These are phyloP conservation scores for Tetrax tetrax DNA, from an alignment of 2,113 vertebrate genomes.

Conservation along the genomic window DNA sequence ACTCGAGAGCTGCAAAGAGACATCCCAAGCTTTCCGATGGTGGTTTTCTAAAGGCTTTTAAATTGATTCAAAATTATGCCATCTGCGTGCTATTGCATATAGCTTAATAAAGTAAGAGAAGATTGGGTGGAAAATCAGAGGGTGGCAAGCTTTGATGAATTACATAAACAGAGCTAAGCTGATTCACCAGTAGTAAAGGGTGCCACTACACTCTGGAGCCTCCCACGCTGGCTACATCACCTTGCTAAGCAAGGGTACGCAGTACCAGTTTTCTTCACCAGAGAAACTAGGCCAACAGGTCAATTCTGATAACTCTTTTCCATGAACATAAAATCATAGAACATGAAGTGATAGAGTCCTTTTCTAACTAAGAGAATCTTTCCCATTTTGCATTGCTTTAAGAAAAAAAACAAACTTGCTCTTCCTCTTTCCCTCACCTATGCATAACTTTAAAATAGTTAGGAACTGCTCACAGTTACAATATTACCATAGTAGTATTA, in stretches of 20 bases:
- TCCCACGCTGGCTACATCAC: neutral
- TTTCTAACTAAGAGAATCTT: neutral
- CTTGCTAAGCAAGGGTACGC: neutral
- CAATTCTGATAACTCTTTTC: neutral
- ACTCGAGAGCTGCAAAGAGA: neutral
- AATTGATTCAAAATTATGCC: neutral
- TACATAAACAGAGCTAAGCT: neutral
- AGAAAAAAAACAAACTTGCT: neutral
- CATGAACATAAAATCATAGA: neutral
- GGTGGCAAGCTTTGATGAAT: neutral
- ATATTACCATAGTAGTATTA: neutral
- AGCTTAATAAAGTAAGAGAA: neutral
- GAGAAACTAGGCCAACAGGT: neutral
- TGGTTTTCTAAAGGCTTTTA: neutral
- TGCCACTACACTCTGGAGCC: neutral
- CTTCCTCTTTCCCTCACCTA: neutral
- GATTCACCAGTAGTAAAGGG: slow-evolving; percentile 13
- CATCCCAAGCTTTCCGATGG: neutral
- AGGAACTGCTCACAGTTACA: neutral
- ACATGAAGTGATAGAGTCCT: neutral
- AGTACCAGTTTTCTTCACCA: neutral
- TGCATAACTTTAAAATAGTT: neutral
- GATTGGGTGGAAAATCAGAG: neutral
- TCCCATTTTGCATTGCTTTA: neutral
- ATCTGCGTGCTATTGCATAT: neutral